phyloP scores from a whole-genome alignment of 2,113 vertebrate species.

The Uria lomvia region DNA sequence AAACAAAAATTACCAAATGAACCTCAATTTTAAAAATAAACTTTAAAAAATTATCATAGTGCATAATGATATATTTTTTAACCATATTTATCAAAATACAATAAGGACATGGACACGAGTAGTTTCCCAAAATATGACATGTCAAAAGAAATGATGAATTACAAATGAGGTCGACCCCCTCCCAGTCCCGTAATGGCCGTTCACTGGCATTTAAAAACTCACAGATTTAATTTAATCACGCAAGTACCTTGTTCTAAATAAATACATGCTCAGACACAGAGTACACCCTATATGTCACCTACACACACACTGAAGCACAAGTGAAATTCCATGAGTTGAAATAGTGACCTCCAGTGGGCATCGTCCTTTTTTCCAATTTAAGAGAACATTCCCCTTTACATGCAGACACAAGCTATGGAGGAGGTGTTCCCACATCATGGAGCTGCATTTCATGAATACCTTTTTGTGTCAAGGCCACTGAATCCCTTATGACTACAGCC shows the following conservation, averaged over 20 bases:
- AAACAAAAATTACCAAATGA: neutral
- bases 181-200: neutral
- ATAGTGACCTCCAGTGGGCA: constrained; percentile 36
- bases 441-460: neutral
- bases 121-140: neutral
- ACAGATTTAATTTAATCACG: neutral
- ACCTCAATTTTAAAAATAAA: neutral
- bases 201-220: neutral
- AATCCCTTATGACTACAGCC: neutral
- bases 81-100: neutral
- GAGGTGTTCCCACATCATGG: neutral
- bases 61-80: neutral
- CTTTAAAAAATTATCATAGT: neutral
- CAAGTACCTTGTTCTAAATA: neutral
- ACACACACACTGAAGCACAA: neutral
- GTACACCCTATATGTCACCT: accelerated
- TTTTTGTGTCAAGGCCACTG: neutral
- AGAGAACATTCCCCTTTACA: neutral
- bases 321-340: neutral
- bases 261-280: neutral
- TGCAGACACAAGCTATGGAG: neutral
- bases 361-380: neutral
- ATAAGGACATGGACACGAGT: neutral
- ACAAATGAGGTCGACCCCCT: neutral
- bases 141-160: neutral